phyloP scores from a whole-genome alignment of 1,140 invertebrate species.

The Drosophila micromelanica region DNA sequence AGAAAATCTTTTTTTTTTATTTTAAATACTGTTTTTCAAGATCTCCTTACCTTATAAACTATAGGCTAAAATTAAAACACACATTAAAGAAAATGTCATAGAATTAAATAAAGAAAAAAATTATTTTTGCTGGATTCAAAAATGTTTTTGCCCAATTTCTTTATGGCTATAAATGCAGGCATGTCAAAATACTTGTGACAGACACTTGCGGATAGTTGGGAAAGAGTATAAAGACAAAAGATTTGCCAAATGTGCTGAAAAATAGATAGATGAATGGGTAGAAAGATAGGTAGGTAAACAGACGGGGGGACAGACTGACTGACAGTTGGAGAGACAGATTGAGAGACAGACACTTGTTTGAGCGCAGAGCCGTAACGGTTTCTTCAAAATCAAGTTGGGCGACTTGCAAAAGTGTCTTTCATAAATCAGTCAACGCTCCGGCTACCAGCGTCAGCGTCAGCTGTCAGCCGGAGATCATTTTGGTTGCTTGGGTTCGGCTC shows the following conservation, averaged over 20 bases:
- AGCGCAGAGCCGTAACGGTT: constrained; percentile 51
- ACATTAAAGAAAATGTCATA: too few relatives aligned
- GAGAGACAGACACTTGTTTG: constrained; percentile 37
- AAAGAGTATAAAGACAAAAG: constrained; percentile 28
- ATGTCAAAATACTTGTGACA: neutral
- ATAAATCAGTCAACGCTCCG: constrained; percentile 56
- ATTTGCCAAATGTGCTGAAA: constrained; percentile 26
- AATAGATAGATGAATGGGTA: constrained; percentile 4
- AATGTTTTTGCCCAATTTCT: too few relatives aligned
- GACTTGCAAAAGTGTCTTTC: constrained; percentile 62
- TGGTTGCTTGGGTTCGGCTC: constrained; percentile 33
- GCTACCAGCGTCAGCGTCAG: constrained; percentile 51
- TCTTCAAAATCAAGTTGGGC: constrained; percentile 53
- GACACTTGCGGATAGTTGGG: neutral
- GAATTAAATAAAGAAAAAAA: too few relatives aligned
- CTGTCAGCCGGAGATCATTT: constrained; percentile 52
- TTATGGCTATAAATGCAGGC: neutral
- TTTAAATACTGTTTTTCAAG: too few relatives aligned
- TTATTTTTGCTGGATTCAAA: too few relatives aligned
- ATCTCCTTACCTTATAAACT: too few relatives aligned
- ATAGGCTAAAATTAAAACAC: too few relatives aligned
- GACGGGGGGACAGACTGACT: constrained; percentile 3
- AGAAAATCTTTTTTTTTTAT: too few relatives aligned
- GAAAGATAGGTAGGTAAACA: constrained; percentile 7
- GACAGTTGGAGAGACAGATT: constrained; percentile 10